phyloP scores from a whole-genome alignment of 2,888 invertebrate genomes.

The Chydorus sphaericus region DNA sequence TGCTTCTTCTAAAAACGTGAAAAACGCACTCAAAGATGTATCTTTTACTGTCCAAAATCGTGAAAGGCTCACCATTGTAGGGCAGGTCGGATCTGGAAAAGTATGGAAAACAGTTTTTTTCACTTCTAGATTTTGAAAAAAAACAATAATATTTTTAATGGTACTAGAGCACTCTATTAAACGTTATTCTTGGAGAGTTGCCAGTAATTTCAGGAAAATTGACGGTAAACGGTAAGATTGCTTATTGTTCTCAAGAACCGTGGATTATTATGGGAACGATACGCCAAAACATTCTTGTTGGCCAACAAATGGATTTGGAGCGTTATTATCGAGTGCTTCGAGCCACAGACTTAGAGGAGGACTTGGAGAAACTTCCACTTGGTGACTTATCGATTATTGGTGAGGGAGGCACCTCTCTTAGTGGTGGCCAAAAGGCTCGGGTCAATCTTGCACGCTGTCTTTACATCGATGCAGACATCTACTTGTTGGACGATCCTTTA shows the following conservation, averaged over 20 bases:
- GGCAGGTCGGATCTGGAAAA: slow-evolving; percentile 62
- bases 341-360: slow-evolving; percentile 30
- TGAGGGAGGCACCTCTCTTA: slow-evolving; percentile 36
- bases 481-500: slow-evolving; percentile 36
- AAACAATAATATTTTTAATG: background rate
- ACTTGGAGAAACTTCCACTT: slow-evolving; percentile 31
- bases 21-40: slow-evolving; percentile 5
- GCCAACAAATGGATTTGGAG: slow-evolving; percentile 39
- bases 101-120: slow-evolving; percentile 31
- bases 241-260: slow-evolving; percentile 46
- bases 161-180: slow-evolving; percentile 20
- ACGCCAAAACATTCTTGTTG: slow-evolving; percentile 84
- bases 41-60: slow-evolving; percentile 4
- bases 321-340: slow-evolving; percentile 27
- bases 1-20: background rate
- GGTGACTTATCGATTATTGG: slow-evolving; percentile 38
- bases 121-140: too few relatives aligned
- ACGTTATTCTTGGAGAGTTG: slow-evolving; percentile 33
- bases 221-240: slow-evolving; percentile 29
- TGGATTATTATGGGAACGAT: slow-evolving; percentile 66
- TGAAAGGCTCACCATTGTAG: slow-evolving; percentile 47
- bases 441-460: slow-evolving; percentile 33
- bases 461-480: slow-evolving; percentile 35
- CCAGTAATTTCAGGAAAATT: slow-evolving; percentile 28
- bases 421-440: slow-evolving; percentile 39